Conservation (phyloP, 2,888 invertebrate genomes). For the Schizotus pectinicornis region DNA sequence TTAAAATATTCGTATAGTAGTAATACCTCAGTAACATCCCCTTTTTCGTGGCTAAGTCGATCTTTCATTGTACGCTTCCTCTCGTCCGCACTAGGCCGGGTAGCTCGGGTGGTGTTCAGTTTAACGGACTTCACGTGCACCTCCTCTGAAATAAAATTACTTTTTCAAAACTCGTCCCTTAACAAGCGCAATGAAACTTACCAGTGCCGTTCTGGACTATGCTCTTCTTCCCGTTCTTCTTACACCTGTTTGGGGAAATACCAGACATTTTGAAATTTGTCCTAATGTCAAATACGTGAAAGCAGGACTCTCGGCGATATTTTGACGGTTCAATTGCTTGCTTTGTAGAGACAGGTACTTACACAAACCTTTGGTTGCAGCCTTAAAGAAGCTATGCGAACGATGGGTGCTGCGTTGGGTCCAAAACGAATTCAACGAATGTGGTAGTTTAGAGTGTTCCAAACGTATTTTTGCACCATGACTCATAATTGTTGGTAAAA, state of each 20-base stretch:
- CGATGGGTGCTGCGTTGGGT: too few relatives aligned
- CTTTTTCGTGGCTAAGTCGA: neutral
- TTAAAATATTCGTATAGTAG: neutral
- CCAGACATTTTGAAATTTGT: constrained; percentile 29
- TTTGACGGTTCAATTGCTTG: too few relatives aligned
- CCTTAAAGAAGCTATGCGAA: too few relatives aligned
- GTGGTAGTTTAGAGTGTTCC: too few relatives aligned
- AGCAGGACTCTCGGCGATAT: neutral
- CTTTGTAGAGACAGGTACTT: too few relatives aligned
- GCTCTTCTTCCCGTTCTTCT: constrained; percentile 26
- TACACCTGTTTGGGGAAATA: constrained; percentile 15
- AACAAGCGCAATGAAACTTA: constrained; percentile 7
- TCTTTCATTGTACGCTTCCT: constrained; percentile 13
- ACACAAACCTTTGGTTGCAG: too few relatives aligned
- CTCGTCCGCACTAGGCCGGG: neutral
- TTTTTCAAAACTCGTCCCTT: constrained; percentile 5
- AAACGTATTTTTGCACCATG: too few relatives aligned
- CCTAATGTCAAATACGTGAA: constrained; percentile 19
- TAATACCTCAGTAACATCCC: constrained; percentile 11
- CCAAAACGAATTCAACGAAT: too few relatives aligned
- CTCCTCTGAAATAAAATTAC: constrained; percentile 9
- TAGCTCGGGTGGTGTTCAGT: constrained; percentile 9
- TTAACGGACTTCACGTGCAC: constrained; percentile 22
- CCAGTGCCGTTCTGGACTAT: constrained; percentile 12
- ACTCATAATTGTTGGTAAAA: too few relatives aligned